Evolutionary conservation across 92 coral and sea anemone species (phyloP).

Genomic region (Hydrozoanthus gracilis): DNA sequence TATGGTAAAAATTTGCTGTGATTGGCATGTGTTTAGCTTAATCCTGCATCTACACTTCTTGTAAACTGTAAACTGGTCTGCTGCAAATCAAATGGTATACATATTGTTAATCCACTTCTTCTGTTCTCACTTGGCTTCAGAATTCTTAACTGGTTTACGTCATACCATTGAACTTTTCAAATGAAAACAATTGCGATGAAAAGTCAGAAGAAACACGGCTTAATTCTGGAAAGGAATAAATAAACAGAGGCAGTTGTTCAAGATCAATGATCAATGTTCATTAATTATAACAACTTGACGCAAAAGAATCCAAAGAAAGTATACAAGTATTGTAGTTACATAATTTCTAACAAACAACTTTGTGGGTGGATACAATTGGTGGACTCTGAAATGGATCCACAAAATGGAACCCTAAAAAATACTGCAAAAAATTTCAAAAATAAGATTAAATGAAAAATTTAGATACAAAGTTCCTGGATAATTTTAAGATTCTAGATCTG

Average conservation of each 20-base stretch:
- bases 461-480: too few species aligned
- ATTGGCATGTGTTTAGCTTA: background rate
- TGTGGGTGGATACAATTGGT: too few species aligned
- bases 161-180: slow-evolving; percentile 1
- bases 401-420: too few species aligned
- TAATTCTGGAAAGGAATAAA: slow-evolving; percentile 6
- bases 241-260: slow-evolving; percentile 8
- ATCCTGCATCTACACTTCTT: background rate
- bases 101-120: slow-evolving; percentile 6
- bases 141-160: background rate
- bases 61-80: background rate
- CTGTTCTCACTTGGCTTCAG: slow-evolving; percentile 10
- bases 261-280: background rate
- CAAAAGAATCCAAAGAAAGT: too few species aligned
- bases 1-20: background rate
- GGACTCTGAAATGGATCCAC: too few species aligned
- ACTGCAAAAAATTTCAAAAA: too few species aligned
- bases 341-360: too few species aligned
- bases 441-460: too few species aligned
- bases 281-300: too few species aligned
- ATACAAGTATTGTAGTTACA: too few species aligned
- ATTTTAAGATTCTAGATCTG: too few species aligned
- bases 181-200: background rate
- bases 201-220: background rate
- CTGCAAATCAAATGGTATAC: slow-evolving; percentile 7